Conservation (phyloP, 2,113 vertebrate species). For the Arenaria interpres region DNA sequence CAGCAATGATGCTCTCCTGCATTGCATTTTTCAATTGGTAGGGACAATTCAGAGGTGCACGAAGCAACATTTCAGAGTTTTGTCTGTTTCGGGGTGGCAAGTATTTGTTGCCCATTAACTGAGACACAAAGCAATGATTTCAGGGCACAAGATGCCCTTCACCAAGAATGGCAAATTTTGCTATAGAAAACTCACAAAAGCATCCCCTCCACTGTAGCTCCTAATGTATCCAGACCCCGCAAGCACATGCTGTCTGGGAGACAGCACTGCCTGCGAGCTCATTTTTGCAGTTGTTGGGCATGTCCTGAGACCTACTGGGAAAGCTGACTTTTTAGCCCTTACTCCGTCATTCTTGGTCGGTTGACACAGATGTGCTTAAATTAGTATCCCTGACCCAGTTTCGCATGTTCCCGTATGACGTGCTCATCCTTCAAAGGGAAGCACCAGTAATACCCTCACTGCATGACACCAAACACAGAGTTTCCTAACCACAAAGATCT, state of each 20-base stretch:
- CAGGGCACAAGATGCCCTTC: neutral
- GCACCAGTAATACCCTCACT: neutral
- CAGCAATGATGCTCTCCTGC: neutral
- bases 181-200: neutral
- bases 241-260: neutral
- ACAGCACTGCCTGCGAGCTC: rapidly evolving
- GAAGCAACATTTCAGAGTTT: neutral
- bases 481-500: neutral
- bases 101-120: neutral
- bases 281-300: neutral
- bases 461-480: rapidly evolving
- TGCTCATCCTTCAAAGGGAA: neutral
- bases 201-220: neutral
- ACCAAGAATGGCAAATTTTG: neutral
- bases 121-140: neutral
- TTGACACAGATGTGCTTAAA: neutral
- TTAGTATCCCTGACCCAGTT: neutral
- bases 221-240: neutral
- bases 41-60: neutral
- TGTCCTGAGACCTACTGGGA: neutral
- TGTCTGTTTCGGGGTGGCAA: neutral
- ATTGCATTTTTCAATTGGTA: neutral
- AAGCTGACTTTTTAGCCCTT: neutral
- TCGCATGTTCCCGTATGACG: rapidly evolving
- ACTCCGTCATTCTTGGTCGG: neutral